Evolutionary conservation across 2,888 invertebrate species (phyloP).

Genomic region (Caenorhabditis afra): DNA sequence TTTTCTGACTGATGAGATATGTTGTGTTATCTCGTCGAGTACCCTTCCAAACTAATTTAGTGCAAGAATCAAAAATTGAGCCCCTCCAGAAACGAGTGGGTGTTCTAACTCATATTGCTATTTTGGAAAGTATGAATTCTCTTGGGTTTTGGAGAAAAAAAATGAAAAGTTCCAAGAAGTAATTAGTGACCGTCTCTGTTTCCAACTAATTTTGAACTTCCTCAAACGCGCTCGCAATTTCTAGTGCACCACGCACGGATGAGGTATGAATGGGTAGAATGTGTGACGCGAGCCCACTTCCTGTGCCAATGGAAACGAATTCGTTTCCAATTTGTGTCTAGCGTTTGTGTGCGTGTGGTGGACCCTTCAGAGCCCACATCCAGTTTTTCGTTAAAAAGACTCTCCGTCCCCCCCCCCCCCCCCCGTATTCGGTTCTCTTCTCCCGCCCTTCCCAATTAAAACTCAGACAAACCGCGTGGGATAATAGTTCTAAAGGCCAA

Average conservation of each 20-base stretch:
- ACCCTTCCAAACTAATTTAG: not conserved
- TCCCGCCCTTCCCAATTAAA: constrained; percentile 35
- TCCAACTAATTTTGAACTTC: constrained; percentile 25
- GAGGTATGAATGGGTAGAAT: constrained; percentile 53
- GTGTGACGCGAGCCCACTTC: constrained; percentile 56
- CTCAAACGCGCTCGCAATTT: not conserved
- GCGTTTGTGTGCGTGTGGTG: constrained; percentile 7
- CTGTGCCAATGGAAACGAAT: constrained; percentile 51
- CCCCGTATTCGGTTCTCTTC: not conserved
- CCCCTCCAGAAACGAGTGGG: not conserved
- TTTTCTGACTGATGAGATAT: constrained; percentile 13
- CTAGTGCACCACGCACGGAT: constrained; percentile 13
- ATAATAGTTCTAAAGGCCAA: constrained; percentile 28
- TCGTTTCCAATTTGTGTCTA: constrained; percentile 49
- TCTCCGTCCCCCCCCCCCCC: too few relatives aligned
- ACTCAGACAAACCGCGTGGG: constrained; percentile 19
- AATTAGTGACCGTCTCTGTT: constrained; percentile 18
- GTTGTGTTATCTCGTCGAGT: constrained; percentile 9
- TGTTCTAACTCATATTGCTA: too few relatives aligned
- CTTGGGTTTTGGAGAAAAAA: not conserved
- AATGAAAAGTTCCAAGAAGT: constrained; percentile 7
- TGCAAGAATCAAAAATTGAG: not conserved
- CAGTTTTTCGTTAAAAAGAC: not conserved
- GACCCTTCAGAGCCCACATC: constrained; percentile 20
- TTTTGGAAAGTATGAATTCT: too few relatives aligned